phyloP scores from a whole-genome alignment of 2,113 vertebrate species.

The Oreotrochilus melanogaster region DNA sequence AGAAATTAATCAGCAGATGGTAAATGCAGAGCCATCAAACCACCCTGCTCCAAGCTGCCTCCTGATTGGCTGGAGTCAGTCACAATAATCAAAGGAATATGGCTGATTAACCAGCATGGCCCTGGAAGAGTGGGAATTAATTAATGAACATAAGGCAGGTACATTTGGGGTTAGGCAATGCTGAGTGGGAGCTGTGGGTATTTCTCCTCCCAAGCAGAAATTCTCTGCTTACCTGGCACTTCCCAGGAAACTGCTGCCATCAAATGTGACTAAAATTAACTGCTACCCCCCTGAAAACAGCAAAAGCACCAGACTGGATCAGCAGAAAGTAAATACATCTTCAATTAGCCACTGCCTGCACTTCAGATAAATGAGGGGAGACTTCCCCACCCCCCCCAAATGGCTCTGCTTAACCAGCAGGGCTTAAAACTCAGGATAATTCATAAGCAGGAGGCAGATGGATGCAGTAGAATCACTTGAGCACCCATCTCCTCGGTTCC shows the following conservation, averaged over 20 bases:
- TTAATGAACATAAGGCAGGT: background rate
- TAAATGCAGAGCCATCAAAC: background rate
- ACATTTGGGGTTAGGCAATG: background rate
- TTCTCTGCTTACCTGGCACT: constrained; percentile 12
- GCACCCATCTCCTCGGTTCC: background rate
- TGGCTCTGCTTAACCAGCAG: background rate
- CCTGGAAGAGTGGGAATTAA: background rate
- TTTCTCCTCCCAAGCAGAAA: constrained; percentile 8
- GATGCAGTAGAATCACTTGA: background rate
- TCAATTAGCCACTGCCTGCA: background rate
- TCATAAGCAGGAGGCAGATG: background rate
- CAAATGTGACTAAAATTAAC: background rate
- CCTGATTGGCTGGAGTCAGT: background rate
- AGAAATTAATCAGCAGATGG: background rate
- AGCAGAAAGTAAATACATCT: background rate
- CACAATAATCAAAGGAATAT: background rate
- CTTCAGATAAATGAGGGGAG: background rate
- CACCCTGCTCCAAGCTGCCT: background rate
- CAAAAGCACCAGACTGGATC: background rate
- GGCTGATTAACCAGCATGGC: background rate
- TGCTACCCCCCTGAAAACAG: background rate
- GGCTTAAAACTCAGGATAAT: background rate
- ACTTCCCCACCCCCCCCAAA: background rate
- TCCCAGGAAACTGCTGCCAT: background rate
- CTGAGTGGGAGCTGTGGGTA: background rate